Conservation (phyloP, 1,140 invertebrate species). For the Harpegnathos saltator region DNA sequence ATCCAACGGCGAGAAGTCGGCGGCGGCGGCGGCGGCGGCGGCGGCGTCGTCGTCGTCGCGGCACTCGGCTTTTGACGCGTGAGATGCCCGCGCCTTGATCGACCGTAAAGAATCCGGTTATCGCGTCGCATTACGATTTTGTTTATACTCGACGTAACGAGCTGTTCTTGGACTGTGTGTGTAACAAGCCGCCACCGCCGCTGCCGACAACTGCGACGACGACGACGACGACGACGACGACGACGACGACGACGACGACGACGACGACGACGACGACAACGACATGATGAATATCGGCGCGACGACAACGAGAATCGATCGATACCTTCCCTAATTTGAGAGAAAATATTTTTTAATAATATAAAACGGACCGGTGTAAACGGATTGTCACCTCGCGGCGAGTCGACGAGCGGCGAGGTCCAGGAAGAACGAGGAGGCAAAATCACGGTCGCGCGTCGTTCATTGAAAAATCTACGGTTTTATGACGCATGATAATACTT, state of each 20-base stretch:
- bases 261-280: background rate
- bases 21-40: background rate
- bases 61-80: slow-evolving; percentile 4
- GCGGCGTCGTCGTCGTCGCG: background rate
- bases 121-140: slow-evolving; percentile 1
- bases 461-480: slow-evolving; percentile 57
- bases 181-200: slow-evolving; percentile 20
- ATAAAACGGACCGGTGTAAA: background rate
- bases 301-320: background rate
- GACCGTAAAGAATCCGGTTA: slow-evolving; percentile 48
- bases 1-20: slow-evolving; percentile 5
- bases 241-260: background rate
- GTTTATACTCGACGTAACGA: slow-evolving; percentile 29
- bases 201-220: too few relatives aligned
- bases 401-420: background rate
- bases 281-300: background rate
- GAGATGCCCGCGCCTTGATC: slow-evolving; percentile 24
- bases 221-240: too few relatives aligned
- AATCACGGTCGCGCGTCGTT: slow-evolving; percentile 3
- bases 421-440: background rate
- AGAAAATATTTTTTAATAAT: background rate
- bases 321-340: background rate
- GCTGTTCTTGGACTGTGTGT: background rate
- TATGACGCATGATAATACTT: slow-evolving; percentile 66
- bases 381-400: background rate